Conservation (phyloP, 1,140 invertebrate genomes). For the Brachystomella parvula region DNA sequence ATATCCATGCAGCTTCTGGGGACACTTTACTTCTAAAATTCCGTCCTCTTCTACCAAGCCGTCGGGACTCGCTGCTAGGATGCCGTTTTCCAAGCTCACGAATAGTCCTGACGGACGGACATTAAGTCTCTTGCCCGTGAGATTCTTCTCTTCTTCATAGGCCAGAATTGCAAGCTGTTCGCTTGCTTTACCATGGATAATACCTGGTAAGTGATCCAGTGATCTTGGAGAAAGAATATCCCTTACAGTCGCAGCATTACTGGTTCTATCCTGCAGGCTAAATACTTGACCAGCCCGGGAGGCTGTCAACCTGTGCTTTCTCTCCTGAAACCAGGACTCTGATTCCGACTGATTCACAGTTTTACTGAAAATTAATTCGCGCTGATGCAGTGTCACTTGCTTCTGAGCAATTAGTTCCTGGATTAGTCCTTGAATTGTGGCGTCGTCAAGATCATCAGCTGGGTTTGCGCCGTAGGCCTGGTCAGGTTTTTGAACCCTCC, state of each 20-base stretch:
- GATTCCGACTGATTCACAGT: background rate
- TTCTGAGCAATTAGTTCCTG: background rate
- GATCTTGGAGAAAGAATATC: background rate
- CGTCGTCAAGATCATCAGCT: too few relatives aligned
- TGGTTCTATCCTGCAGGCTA: background rate
- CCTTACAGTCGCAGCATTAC: background rate
- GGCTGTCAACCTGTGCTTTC: conserved; percentile 22
- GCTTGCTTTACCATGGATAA: background rate
- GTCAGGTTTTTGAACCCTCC: background rate
- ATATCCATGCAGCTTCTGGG: background rate
- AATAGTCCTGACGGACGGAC: background rate
- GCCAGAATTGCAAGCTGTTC: background rate
- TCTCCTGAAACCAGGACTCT: background rate
- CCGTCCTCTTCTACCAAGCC: background rate
- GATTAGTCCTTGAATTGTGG: too few relatives aligned
- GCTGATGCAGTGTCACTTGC: background rate
- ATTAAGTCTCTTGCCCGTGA: background rate
- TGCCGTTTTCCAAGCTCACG: background rate
- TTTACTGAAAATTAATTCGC: background rate
- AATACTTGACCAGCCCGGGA: background rate
- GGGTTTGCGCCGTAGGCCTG: conserved; percentile 40
- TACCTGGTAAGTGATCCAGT: background rate
- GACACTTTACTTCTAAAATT: background rate
- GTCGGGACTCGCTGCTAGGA: background rate
- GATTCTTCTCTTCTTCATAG: background rate